Conservation (phyloP, 2,797 vertebrate genomes). For the Pseudochromis fuscus region DNA sequence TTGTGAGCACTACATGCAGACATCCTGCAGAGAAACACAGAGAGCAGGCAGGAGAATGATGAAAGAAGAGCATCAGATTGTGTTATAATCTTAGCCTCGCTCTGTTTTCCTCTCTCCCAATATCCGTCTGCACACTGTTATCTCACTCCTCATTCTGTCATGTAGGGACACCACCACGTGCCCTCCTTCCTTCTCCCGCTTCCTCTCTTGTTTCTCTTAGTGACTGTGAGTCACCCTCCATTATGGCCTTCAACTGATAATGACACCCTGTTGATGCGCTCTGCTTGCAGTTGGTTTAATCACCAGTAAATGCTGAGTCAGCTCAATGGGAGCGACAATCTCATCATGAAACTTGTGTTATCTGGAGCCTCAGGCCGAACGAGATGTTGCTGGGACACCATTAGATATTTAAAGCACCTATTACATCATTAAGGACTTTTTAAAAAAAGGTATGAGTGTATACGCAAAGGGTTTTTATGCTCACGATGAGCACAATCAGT, state of each 20-base stretch:
- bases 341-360: slow-evolving; percentile 31
- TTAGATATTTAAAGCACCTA: slow-evolving; percentile 8
- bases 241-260: slow-evolving; percentile 50
- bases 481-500: not conserved
- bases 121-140: slow-evolving; percentile 48
- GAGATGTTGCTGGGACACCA: not conserved
- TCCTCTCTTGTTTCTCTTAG: slow-evolving; percentile 9
- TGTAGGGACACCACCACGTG: not conserved
- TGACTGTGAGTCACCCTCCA: slow-evolving; percentile 41
- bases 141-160: slow-evolving; percentile 34
- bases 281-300: slow-evolving; percentile 40
- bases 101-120: slow-evolving; percentile 21
- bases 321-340: slow-evolving; percentile 11
- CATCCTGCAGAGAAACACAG: slow-evolving; percentile 85
- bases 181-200: slow-evolving; percentile 11
- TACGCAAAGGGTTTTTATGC: not conserved
- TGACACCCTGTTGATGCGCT: slow-evolving; percentile 31
- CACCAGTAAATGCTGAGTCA: slow-evolving; percentile 35
- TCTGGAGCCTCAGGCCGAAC: slow-evolving; percentile 11
- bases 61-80: not conserved
- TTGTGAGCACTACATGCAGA: slow-evolving; percentile 90
- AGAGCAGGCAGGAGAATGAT: not conserved
- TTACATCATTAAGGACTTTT: slow-evolving; percentile 10
- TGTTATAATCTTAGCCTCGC: slow-evolving; percentile 10
- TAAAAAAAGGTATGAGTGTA: not conserved